Evolutionary conservation across 2,888 invertebrate genomes (phyloP), one percentile per base, ranked within the genome.

Genomic region (Acleris holmiana): DNA sequence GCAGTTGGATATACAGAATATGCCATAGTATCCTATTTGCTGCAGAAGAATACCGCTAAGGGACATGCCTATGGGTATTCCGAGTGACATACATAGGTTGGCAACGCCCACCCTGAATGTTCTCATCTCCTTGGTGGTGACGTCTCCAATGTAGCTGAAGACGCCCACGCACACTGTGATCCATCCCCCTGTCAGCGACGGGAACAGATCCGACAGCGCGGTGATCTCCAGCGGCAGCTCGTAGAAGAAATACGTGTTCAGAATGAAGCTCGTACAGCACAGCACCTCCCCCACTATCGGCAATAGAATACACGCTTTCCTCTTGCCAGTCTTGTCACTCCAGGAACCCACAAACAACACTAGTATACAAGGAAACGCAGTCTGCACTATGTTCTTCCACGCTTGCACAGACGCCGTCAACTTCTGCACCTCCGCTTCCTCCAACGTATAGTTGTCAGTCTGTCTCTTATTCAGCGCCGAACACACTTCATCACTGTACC

Each of bases 381-480:
- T 94, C 74, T 94, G 93, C 19, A 93, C 87, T 18, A 94, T 88
- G 60, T 93, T 93, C 77, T 94, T 94, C 93, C 93, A 93, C 57
- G 93, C 92, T 67, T 93, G 90, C 72, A 94, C 93, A 21, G 93
- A 91, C 21, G 92, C 92, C 5, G 94, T 94, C 69, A 94, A 78
- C 71, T 93, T 94, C 70, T 94, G 94, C 0, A 95, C 95, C 69
- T 94, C 93, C 6, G 93, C 89, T 75, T 96, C 96, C 78, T 96
- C 94, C 54, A 84, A 76, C 1, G 95, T 95, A 77, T 94, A 95
- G 76, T 95, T 95, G 54, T 94, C 94, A 15, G 96, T 97, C 75
- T 96, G 94, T 71, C 97, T 93, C 55, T 93, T 93, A 18, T 96
- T 95, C 46, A 97, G 84, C 1, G 97, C 96, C 70, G 95, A 94